Base-by-base conservation (phyloP, 2,888 invertebrate genomes). In the Trachelus tabidus region DNA sequence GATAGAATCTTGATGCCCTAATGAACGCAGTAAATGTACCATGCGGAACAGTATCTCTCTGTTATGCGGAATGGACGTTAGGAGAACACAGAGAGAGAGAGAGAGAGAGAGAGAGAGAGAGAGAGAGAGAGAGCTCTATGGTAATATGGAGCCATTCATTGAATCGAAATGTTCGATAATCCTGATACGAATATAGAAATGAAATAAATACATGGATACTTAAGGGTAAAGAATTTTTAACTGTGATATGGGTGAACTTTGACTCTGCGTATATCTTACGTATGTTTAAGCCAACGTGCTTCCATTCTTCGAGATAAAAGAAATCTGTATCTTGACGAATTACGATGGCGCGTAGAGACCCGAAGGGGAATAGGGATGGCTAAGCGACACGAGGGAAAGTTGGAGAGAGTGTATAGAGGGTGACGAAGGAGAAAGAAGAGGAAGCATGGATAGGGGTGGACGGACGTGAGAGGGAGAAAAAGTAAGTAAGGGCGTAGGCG, bases 1-100 rank as follows among this genome's bases (percentile, higher is more conserved):
- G 85, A 84, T 83, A 83, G 82, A 84, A 83, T 82, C 85, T 85
- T 85, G 83, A 83, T 84, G 84, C 82, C 79, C 83, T 82, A 85
- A 85, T 84, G 84, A 84, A 83, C 80, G 79, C 81, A 76, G 79
- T 81, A 80, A 81, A 83, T 83, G 81, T 82, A 82, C 81, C 81
- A 79, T 35, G 81, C 76, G 81, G 81, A 83, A 82, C 56, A 56
- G 56, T 56, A 56, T 82, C 35, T 15, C 73, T 23, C 75, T 35
- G 23, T 74, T 74, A 74, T 34, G 71, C 73, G 34, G 33, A 68
- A 76, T 78, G 12, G 23, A 34, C 71, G 71, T 34, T 31, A 30
- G 30, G 11, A 30, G 23, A 12, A 30, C 30, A 68, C 3, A 35
- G 34, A 11, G 34, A 34, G 34, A 34, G 34, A 34, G 34, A 34